Percentiles rank a stretch among this genome's conserved stretches.
phyloP scores from a whole-genome alignment of 2,888 invertebrate species.

The Enchytraeus crypticus region DNA sequence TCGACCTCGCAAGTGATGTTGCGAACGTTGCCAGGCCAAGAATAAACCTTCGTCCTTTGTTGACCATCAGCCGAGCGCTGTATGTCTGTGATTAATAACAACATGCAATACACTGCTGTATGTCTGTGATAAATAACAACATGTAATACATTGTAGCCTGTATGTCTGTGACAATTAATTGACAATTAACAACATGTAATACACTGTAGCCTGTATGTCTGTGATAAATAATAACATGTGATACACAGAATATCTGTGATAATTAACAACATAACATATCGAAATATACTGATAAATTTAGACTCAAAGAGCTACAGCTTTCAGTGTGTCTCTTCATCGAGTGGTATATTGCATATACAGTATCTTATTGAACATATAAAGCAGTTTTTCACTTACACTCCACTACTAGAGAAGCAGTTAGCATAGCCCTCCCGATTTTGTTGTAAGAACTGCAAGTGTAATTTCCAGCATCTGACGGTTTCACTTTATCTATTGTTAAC shows the following conservation, averaged over 20 bases:
- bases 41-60: conserved; percentile 15
- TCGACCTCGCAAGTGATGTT: conserved; percentile 26
- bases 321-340: too few relatives aligned
- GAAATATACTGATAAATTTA: too few relatives aligned
- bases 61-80: conserved; percentile 14
- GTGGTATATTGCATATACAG: neutral
- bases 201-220: too few relatives aligned
- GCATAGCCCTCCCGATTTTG: neutral
- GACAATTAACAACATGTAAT: too few relatives aligned
- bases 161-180: too few relatives aligned
- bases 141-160: too few relatives aligned
- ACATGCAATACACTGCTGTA: too few relatives aligned
- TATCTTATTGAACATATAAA: neutral
- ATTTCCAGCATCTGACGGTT: conserved; percentile 1
- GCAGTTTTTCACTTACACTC: conserved; percentile 4
- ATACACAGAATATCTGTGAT: too few relatives aligned
- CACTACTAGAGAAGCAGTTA: conserved; percentile 4
- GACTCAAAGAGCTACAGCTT: too few relatives aligned
- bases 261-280: too few relatives aligned
- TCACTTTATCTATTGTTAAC: neutral
- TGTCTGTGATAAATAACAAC: too few relatives aligned
- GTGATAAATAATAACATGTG: too few relatives aligned
- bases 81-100: conserved; percentile 5
- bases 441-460: conserved; percentile 11
- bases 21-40: conserved; percentile 25